Percentiles rank a stretch among this genome's conserved stretches.
Evolutionary conservation across 2,113 vertebrate genomes (phyloP).

Genomic region (Mormyrus lacerda): DNA sequence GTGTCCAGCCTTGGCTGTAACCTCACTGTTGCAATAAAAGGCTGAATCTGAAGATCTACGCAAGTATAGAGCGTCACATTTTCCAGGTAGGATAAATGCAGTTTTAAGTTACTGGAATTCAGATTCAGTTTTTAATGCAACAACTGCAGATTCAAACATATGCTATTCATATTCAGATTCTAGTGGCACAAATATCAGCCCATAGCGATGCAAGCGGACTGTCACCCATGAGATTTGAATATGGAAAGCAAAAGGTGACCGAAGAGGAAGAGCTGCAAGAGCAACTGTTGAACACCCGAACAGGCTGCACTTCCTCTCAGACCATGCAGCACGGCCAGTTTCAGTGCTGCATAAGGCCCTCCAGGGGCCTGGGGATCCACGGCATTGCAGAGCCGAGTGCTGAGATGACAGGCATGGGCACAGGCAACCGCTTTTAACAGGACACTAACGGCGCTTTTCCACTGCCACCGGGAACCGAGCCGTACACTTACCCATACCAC

Average conservation of each 20-base stretch:
- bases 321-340: neutral
- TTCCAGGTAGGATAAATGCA: too few species aligned
- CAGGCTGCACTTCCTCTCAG: neutral
- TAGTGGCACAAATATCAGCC: too few species aligned
- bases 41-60: too few species aligned
- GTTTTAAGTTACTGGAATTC: too few species aligned
- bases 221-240: neutral
- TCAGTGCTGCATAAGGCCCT: neutral
- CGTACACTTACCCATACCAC: neutral
- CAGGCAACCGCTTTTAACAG: neutral
- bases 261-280: neutral
- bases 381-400: neutral
- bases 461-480: neutral
- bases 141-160: too few species aligned
- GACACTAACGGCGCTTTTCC: neutral
- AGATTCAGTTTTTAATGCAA: too few species aligned
- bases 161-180: too few species aligned
- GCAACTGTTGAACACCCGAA: neutral
- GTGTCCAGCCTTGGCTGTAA: too few species aligned
- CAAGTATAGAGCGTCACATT: too few species aligned
- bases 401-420: too few species aligned
- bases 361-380: neutral
- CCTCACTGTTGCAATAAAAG: too few species aligned
- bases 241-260: neutral
- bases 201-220: neutral